phyloP scores from a whole-genome alignment of 2,888 invertebrate genomes.

The Erebia epiphron region DNA sequence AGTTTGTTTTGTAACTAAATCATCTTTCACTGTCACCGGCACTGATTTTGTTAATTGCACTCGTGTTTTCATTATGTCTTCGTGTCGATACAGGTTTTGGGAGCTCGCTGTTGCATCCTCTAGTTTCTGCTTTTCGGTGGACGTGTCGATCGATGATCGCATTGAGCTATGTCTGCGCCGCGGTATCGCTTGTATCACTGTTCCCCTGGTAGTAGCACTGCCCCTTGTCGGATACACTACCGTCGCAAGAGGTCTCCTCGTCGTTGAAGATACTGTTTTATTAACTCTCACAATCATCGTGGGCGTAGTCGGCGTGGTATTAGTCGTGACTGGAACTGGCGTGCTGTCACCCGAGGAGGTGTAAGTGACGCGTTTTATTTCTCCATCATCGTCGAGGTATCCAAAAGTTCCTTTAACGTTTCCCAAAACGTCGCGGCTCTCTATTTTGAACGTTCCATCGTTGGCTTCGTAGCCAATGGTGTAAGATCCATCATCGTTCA shows the following conservation, averaged over 20 bases:
- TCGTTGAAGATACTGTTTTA: slow-evolving; percentile 78
- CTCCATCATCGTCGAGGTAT: slow-evolving; percentile 89
- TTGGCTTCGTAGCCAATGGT: slow-evolving; percentile 93
- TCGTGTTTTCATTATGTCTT: slow-evolving; percentile 58
- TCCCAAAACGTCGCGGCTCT: slow-evolving; percentile 90
- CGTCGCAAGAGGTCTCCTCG: slow-evolving; percentile 78
- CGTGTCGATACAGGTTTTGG: slow-evolving; percentile 64
- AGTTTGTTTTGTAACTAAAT: slow-evolving; percentile 68
- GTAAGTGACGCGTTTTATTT: slow-evolving; percentile 91
- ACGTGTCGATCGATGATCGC: slow-evolving; percentile 55
- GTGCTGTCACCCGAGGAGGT: slow-evolving; percentile 79
- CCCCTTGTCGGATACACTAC: slow-evolving; percentile 80
- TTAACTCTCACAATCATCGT: slow-evolving; percentile 77
- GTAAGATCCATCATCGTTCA: slow-evolving; percentile 92
- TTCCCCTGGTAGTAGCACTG: slow-evolving; percentile 81
- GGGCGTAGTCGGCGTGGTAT: slow-evolving; percentile 62
- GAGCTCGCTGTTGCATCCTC: slow-evolving; percentile 67
- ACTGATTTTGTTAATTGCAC: slow-evolving; percentile 69
- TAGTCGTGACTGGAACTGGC: slow-evolving; percentile 64
- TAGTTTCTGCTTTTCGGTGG: slow-evolving; percentile 57
- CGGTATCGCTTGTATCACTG: slow-evolving; percentile 86
- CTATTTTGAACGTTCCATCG: slow-evolving; percentile 93
- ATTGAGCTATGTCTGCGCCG: slow-evolving; percentile 74
- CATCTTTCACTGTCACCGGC: slow-evolving; percentile 60
- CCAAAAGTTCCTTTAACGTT: slow-evolving; percentile 93